These are phyloP conservation scores for Stomatorhinus ivindoensis DNA, from an alignment of 2,113 vertebrate genomes.

Conservation along the genomic window DNA sequence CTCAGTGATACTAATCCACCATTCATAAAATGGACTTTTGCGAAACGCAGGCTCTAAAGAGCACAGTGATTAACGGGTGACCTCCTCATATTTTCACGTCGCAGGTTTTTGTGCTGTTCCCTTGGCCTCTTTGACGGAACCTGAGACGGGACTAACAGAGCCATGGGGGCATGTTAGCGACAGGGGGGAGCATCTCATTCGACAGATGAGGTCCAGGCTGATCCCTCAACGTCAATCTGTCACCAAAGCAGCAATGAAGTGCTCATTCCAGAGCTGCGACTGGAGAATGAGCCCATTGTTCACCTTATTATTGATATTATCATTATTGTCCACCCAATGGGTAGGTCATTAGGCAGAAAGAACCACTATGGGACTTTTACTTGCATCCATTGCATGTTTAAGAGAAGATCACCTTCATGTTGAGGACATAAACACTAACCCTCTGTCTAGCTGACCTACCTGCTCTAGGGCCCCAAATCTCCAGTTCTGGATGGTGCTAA, in stretches of 20 bases:
- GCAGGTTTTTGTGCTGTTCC: neutral
- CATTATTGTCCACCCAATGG: neutral
- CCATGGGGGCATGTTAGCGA: neutral
- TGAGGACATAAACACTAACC: neutral
- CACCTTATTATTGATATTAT: neutral
- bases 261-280: neutral
- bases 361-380: neutral
- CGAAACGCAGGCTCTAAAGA: neutral
- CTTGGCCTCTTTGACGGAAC: neutral
- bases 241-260: neutral
- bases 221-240: neutral
- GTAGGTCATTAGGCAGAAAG: neutral
- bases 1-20: neutral
- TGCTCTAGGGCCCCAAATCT: neutral
- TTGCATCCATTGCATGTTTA: neutral
- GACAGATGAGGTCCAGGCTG: neutral
- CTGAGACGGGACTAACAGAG: neutral
- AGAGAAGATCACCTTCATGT: neutral
- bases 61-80: neutral
- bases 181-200: neutral
- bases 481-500: neutral
- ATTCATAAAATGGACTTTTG: neutral
- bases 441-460: neutral
- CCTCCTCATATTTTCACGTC: neutral
- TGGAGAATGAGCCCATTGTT: neutral